Evolutionary conservation across 1,140 invertebrate genomes (phyloP), one percentile per base, ranked within the genome.

Genomic region (Macrobrachium rosenbergii): DNA sequence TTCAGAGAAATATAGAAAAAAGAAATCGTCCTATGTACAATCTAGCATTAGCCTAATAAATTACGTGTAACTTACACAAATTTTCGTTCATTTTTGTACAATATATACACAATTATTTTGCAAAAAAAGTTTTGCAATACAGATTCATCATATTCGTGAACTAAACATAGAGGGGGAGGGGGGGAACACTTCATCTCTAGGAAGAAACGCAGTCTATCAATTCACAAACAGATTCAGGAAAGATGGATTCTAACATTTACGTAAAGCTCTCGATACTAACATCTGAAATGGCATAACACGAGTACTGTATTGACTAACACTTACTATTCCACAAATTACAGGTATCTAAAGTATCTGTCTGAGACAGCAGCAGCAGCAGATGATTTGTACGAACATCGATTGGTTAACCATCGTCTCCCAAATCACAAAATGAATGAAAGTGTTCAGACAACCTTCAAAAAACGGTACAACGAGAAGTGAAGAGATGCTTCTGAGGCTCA

Each of bases 11-110:
- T 64, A 78, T 77, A 77, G 60, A 84, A 64, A 84, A 83, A 78
- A n/a, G 59, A 45, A 64, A 14, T 78, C 76, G 16, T 62, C 52
- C 83, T 84, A 77, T 84, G 58, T 84, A 84, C 83, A 84, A 62
- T 64, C 83, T 84, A 84, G 60, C 45, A 67, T 43, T 84, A 60
- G 23, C 64, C 83, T 84, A 84, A 84, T 84, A 84, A 84, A 84
- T 84, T 78, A 84, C 43, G 43, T 62, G 21, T 63, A 83, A 77
- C 45, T 84, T 84, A 84, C 60, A 72, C 43, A 64, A 76, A 16
- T 64, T 45, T 63, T 11, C 58, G 21, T 52, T 52, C 14, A n/a
- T 58, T 62, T 78, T 78, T 78, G 83, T 76, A 77, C 62, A 84
- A 37, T 84, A 84, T 84, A 17, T 84, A 84, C 83, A 72, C 14